Base-by-base conservation (phyloP, 2,888 invertebrate genomes). In the Sarcophaga carnaria region DNA sequence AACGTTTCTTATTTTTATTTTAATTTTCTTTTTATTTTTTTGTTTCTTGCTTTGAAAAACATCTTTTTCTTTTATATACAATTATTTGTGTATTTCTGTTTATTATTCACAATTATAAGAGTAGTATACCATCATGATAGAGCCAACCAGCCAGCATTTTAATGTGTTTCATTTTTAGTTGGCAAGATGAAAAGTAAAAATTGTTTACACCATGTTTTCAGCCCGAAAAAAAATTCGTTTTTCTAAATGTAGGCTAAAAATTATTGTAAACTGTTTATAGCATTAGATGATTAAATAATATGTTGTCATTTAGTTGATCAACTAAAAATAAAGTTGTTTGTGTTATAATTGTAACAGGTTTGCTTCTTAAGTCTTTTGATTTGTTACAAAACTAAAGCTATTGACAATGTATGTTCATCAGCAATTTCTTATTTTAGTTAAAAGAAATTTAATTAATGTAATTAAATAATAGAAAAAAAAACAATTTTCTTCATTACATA, bases 271-370 rank as follows among this genome's bases (percentile, higher is more conserved):
- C 62, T 64, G 54, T 54, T 54, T 54, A 54, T 54, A 54, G 54
- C 12, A 17, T 54, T 62, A 17, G 12, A 12, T 22, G 67, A 69
- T 81, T 81, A 76, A 63, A 22, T 81, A 81, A 81, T 22, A 75
- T 59, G 45, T 69, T 75, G 81, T 54, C 69, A 60, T 69, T 47
- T 67, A 10, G 37, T 45, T 37, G 27, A 45, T 69, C 11, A 70
- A 45, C 37, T 37, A 37, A 37, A 54, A 54, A 3, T 17, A 3
- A 54, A 14, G 17, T 1, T 14, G 12, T 54, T 49, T 54, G 54
- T 54, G 54, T 54, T 54, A 54, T 54, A 54, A 54, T 54, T 54
- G n/a, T 12, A 25, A 22, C 5, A 10, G 17, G 59, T 79, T 63
- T 54, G 54, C 17, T 54, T 54, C 54, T 54, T 54, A 54, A 14